Percentiles rank a stretch among this genome's conserved stretches.
Evolutionary conservation across 2,888 invertebrate genomes (phyloP).

Genomic region (Harmothoe impar): DNA sequence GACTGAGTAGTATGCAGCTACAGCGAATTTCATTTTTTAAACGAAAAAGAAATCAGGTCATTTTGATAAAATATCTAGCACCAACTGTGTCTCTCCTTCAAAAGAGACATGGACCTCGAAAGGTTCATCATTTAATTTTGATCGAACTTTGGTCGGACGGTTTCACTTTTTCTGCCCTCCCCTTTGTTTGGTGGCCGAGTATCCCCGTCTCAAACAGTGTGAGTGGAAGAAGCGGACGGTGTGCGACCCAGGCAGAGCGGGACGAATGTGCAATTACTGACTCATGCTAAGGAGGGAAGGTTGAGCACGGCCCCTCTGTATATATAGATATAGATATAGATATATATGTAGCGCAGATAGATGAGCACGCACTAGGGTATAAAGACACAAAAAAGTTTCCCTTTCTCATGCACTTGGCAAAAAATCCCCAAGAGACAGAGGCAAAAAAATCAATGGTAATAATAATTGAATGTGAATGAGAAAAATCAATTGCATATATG

Average conservation of each 20-base stretch:
- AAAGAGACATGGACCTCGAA: background rate
- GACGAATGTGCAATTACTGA: background rate
- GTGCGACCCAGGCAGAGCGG: slow-evolving; percentile 27
- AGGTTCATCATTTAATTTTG: too few relatives aligned
- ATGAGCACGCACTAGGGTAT: slow-evolving; percentile 39
- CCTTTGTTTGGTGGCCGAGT: slow-evolving; percentile 31
- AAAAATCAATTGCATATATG: slow-evolving; percentile 35
- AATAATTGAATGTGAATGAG: slow-evolving; percentile 62
- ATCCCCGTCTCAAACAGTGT: slow-evolving; percentile 8
- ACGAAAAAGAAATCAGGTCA: too few relatives aligned
- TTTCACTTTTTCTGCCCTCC: background rate
- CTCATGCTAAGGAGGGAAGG: slow-evolving; percentile 40
- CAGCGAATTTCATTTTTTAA: background rate
- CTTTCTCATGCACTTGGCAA: slow-evolving; percentile 38
- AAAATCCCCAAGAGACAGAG: slow-evolving; percentile 47
- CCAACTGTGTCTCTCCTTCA: background rate
- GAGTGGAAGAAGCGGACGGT: slow-evolving; percentile 7
- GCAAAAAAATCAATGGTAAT: slow-evolving; percentile 45
- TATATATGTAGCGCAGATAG: slow-evolving; percentile 28
- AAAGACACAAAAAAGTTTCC: slow-evolving; percentile 33
- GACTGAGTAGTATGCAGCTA: background rate
- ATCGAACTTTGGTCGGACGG: too few relatives aligned
- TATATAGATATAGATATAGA: background rate
- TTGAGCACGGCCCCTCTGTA: slow-evolving; percentile 44
- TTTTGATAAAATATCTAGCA: background rate